Conservation (phyloP, 2,888 invertebrate genomes). For the Pilophorus perplexus region DNA sequence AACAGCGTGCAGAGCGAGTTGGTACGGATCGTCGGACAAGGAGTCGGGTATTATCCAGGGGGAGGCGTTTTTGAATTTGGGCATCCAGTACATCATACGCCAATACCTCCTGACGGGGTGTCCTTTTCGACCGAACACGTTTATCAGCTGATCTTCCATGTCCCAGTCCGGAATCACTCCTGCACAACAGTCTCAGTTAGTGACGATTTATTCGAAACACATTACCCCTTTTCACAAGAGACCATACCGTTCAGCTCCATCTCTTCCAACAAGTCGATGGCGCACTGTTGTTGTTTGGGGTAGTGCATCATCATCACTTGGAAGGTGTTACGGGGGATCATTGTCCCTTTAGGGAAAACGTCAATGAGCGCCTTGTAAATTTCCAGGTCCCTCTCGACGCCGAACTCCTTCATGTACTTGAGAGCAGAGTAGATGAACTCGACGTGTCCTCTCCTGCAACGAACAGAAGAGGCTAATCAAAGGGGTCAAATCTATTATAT, state of each 20-base stretch:
- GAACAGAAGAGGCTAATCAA: too few species aligned
- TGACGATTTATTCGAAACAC: background rate
- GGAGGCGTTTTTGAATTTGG: constrained; percentile 86
- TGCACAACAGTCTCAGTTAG: constrained; percentile 51
- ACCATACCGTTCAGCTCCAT: constrained; percentile 86
- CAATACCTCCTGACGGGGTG: constrained; percentile 71
- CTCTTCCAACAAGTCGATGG: constrained; percentile 82
- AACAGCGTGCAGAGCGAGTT: constrained; percentile 79
- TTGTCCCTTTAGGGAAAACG: constrained; percentile 83
- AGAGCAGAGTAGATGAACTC: constrained; percentile 92
- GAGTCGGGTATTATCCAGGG: constrained; percentile 81
- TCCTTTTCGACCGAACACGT: constrained; percentile 78
- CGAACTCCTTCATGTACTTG: constrained; percentile 82
- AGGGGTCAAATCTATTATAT: too few species aligned
- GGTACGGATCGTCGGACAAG: constrained; percentile 71
- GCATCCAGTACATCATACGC: constrained; percentile 88
- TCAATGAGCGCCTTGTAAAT: constrained; percentile 82
- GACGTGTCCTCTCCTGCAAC: constrained; percentile 81
- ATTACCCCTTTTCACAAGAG: too few species aligned
- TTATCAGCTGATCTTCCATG: constrained; percentile 75
- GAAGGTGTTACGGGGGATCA: constrained; percentile 76
- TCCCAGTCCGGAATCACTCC: constrained; percentile 89
- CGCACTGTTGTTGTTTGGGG: constrained; percentile 93
- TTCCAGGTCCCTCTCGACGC: constrained; percentile 80
- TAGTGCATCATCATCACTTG: constrained; percentile 91